Base-by-base conservation (phyloP, 1,140 invertebrate genomes). In the Drosophila santomea region DNA sequence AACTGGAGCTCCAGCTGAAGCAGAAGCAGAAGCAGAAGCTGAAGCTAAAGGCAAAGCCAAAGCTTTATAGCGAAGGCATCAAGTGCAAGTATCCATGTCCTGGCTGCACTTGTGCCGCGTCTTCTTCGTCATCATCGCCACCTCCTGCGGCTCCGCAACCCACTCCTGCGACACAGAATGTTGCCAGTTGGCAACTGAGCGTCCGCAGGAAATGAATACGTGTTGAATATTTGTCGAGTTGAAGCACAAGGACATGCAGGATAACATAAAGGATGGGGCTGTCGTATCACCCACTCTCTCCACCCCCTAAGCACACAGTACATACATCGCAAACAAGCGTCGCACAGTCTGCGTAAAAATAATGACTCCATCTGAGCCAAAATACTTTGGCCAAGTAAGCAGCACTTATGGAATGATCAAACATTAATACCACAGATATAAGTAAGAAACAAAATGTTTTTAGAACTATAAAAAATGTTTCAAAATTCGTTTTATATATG, bases 191-290 rank as follows among this genome's bases (percentile, higher is more conserved):
- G 78, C 83, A 83, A 88, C 83, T 88, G 83, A 74, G 81, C 74
- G 78, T 86, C 83, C 82, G 76, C 84, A 88, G 83, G 83, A 88
- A 88, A 88, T 88, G 83, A 88, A 89, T 88, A 88, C 83, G 83
- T 88, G 83, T 88, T 88, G 83, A 88, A 88, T 88, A 88, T 88
- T 88, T 88, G 83, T 88, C 83, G 83, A 86, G 82, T 76, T 86
- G 82, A 86, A 88, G 82, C 83, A 83, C 83, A 88, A 88, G 82
- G 84, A 88, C 79, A 80, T 74, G 44, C 44, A 35, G 55, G 66
- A 63, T 62, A 72, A 72, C 68, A 72, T 71, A 69, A 50, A 71
- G 66, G 55, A 50, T 62, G 61, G 41, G 68, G 58, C 61, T 74
- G 74, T 60, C 51, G 59, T 69, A 25, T 52, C 78, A 39, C 47